phyloP scores from a whole-genome alignment of 37 sponge, comb jelly and placozoan species.

The Crambe crambe region DNA sequence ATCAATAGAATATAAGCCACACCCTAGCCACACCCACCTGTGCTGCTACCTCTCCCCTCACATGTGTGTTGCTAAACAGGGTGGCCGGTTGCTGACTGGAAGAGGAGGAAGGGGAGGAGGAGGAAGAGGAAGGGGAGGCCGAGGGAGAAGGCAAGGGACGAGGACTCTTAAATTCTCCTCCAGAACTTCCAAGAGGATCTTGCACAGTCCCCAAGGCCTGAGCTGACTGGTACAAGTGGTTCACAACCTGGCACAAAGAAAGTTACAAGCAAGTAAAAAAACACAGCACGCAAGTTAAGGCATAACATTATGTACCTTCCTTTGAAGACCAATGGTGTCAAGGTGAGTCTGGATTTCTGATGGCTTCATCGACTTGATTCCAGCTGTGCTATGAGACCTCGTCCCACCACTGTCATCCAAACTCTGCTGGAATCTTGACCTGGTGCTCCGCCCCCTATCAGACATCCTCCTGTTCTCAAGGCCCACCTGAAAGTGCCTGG shows the following conservation, averaged over 20 bases:
- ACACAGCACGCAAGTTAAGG: too few species aligned
- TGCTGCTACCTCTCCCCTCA: slow-evolving; percentile 56
- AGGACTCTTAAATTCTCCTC: neutral
- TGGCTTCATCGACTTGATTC: slow-evolving; percentile 33
- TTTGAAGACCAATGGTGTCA: slow-evolving; percentile 60
- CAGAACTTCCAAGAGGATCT: slow-evolving; percentile 6
- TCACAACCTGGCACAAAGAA: slow-evolving; percentile 18
- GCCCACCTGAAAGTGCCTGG: slow-evolving; percentile 52
- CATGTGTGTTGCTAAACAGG: slow-evolving; percentile 60
- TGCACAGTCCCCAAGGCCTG: neutral
- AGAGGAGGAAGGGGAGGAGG: neutral
- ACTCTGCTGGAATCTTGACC: neutral
- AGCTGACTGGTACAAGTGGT: slow-evolving; percentile 28
- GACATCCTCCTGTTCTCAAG: neutral
- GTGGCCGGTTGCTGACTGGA: slow-evolving; percentile 54
- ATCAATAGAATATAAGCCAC: neutral
- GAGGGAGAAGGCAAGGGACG: neutral
- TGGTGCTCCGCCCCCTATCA: neutral
- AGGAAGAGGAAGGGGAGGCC: neutral
- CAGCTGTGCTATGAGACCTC: neutral
- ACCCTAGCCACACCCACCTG: slow-evolving; percentile 22
- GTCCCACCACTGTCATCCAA: neutral
- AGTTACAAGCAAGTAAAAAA: neutral
- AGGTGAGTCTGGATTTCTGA: slow-evolving; percentile 52
- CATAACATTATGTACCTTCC: slow-evolving; percentile 39